These are phyloP conservation scores for Anniella stebbinsi DNA, from an alignment of 2,797 vertebrate genomes.

Conservation along the genomic window DNA sequence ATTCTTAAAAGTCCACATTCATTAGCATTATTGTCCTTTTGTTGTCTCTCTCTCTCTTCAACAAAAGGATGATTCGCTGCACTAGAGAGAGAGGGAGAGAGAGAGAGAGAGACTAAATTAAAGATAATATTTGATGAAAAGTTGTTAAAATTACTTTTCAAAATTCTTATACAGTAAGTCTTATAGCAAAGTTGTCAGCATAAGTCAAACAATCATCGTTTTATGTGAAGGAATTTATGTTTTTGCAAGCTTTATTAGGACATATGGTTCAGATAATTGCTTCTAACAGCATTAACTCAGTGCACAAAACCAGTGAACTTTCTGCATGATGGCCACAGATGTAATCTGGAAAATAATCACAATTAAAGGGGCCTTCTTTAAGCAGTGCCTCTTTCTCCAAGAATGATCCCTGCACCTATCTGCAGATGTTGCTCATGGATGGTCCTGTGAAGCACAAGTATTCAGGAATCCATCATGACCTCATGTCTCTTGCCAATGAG, in stretches of 20 bases:
- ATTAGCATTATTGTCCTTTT: too few relatives aligned
- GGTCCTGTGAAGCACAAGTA: neutral
- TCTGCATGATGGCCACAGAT: neutral
- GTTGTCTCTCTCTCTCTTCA: too few relatives aligned
- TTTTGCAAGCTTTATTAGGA: neutral
- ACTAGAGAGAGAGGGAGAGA: too few relatives aligned
- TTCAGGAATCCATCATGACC: neutral
- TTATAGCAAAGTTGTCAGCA: neutral
- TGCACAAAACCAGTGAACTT: neutral
- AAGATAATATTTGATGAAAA: neutral
- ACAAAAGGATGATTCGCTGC: too few relatives aligned
- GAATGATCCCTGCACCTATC: neutral
- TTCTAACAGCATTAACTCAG: neutral
- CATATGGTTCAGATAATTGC: neutral
- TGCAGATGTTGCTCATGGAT: neutral
- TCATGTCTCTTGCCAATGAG: neutral
- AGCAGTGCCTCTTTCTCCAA: neutral
- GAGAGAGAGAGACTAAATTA: too few relatives aligned
- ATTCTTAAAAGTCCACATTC: too few relatives aligned
- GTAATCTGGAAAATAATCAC: neutral
- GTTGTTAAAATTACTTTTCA: neutral
- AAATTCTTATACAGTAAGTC: neutral
- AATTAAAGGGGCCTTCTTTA: neutral
- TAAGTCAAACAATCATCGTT: neutral
- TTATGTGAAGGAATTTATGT: too few relatives aligned